Percentiles rank a stretch among this genome's conserved stretches.
Evolutionary conservation across 2,888 invertebrate genomes (phyloP).

Genomic region (Conistra vaccinii): DNA sequence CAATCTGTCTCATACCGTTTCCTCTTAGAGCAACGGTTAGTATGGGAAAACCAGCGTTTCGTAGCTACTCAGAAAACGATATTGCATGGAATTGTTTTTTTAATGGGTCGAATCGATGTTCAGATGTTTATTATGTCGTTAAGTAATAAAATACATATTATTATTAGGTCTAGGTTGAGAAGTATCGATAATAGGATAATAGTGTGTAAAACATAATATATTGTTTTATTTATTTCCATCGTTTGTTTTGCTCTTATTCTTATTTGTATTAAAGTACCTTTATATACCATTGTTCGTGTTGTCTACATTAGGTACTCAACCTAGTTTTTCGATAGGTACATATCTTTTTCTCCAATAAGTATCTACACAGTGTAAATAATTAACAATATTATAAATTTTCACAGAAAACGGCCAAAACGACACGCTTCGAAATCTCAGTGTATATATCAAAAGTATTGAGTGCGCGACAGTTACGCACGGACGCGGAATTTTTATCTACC

Average conservation of each 20-base stretch:
- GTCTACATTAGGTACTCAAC: slow-evolving; percentile 29
- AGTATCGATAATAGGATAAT: slow-evolving; percentile 18
- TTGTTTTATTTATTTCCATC: slow-evolving; percentile 23
- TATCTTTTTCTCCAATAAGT: neutral
- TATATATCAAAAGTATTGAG: no score
- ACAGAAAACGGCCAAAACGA: no score
- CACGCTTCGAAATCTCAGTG: no score
- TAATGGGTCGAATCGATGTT: neutral
- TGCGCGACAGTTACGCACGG: no score
- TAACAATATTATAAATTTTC: no score
- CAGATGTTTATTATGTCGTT: neutral
- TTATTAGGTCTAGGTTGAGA: slow-evolving; percentile 39
- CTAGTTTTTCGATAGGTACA: slow-evolving; percentile 26
- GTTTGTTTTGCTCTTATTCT: slow-evolving; percentile 14
- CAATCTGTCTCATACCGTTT: slow-evolving; percentile 39
- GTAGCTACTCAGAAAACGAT: slow-evolving; percentile 43
- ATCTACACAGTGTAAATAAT: no score
- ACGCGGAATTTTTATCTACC: no score
- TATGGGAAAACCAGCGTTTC: slow-evolving; percentile 44
- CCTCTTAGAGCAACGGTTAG: slow-evolving; percentile 40
- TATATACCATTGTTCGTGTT: slow-evolving; percentile 11
- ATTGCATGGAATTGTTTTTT: slow-evolving; percentile 40
- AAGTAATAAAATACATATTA: neutral
- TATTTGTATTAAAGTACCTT: slow-evolving; percentile 10
- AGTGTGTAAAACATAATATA: slow-evolving; percentile 14